Conservation (phyloP, 2,888 invertebrate genomes). For the Agrenia bidenticulata region DNA sequence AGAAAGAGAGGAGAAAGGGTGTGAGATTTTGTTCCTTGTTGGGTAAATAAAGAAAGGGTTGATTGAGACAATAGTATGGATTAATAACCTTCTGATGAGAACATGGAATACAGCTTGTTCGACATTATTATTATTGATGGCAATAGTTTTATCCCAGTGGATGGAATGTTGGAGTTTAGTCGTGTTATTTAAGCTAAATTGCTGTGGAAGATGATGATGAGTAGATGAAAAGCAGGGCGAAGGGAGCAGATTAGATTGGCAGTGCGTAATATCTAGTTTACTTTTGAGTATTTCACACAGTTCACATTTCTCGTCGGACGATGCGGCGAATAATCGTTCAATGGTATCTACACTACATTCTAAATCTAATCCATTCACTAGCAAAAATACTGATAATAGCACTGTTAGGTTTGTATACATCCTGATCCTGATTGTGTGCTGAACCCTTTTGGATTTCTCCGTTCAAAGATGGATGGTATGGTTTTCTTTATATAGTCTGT, state of each 20-base stretch:
- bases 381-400: conserved; percentile 18
- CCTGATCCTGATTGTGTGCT: conserved; percentile 9
- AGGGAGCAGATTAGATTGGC: conserved; percentile 15
- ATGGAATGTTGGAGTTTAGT: conserved; percentile 2
- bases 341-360: conserved; percentile 21
- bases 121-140: conserved; percentile 15
- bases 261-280: conserved; percentile 15
- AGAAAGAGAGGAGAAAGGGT: background rate
- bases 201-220: conserved; percentile 6
- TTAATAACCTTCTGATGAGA: conserved; percentile 15
- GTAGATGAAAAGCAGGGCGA: conserved; percentile 5
- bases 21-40: background rate
- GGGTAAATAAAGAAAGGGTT: background rate
- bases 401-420: conserved; percentile 20
- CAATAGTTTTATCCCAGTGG: conserved; percentile 8
- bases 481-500: conserved; percentile 11
- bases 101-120: conserved; percentile 14
- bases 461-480: conserved; percentile 23
- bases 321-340: conserved; percentile 16
- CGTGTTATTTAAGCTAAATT: background rate
- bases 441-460: conserved; percentile 12
- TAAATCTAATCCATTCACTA: conserved; percentile 18
- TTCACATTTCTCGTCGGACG: conserved; percentile 14
- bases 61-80: background rate
- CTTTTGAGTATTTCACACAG: conserved; percentile 15